Evolutionary conservation across 30 jellyfish, hydroid and myxozoan genomes (phyloP).

Genomic region (Rhopilema esculentum): DNA sequence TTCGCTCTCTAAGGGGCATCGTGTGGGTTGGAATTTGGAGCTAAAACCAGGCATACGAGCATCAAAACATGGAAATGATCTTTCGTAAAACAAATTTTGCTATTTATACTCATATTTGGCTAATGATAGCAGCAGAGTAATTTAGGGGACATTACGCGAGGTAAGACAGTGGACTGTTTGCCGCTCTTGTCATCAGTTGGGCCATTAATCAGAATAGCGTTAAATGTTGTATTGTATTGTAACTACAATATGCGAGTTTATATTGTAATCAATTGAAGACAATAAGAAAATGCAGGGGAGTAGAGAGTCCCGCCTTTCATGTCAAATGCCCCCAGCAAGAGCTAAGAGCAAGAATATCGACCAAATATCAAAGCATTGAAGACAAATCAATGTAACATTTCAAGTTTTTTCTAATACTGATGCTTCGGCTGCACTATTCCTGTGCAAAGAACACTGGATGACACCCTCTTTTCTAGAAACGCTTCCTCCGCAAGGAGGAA

Average conservation of each 20-base stretch:
- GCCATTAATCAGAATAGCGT: background rate
- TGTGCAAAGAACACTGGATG: no score
- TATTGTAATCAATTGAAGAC: background rate
- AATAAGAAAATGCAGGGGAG: background rate
- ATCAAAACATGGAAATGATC: background rate
- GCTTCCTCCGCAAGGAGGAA: no score
- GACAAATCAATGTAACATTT: no score
- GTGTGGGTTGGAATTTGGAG: background rate
- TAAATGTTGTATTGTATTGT: background rate
- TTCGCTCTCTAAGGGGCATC: constrained; percentile 56
- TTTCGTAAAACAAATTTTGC: background rate
- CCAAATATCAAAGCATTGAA: no score
- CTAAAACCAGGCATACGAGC: background rate
- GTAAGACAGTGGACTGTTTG: background rate
- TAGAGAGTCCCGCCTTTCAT: background rate
- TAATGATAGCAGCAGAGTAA: constrained; percentile 1
- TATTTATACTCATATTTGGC: background rate
- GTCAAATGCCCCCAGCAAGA: background rate
- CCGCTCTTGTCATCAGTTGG: background rate
- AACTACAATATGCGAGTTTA: background rate
- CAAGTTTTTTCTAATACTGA: no score
- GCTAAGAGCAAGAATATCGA: no score
- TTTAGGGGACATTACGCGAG: constrained; percentile 12
- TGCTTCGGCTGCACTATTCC: no score
- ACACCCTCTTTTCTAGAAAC: no score